Evolutionary conservation across 2,113 vertebrate genomes (phyloP).

Genomic region (Rhynchomys soricoides): DNA sequence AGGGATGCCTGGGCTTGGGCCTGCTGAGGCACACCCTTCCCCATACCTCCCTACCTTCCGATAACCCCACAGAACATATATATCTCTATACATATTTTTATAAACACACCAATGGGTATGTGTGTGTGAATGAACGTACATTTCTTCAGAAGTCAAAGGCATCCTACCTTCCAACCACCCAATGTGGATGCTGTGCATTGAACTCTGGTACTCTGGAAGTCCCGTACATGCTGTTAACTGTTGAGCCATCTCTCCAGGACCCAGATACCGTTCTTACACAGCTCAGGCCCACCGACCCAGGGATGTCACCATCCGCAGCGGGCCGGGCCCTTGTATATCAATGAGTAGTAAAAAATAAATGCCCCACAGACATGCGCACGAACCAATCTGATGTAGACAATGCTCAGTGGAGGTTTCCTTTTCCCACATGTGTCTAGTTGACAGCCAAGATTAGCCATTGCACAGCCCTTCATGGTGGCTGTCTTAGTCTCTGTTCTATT

Average conservation of each 20-base stretch:
- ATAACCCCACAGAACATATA: no score
- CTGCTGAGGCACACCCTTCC: no score
- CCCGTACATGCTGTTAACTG: neutral
- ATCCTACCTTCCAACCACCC: no score
- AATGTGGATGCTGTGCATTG: neutral
- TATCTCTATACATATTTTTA: no score
- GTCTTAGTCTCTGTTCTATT: neutral
- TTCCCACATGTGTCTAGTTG: neutral
- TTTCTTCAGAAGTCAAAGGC: neutral
- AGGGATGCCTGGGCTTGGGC: no score
- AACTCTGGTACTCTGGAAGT: neutral
- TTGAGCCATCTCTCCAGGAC: neutral
- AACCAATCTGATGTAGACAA: neutral
- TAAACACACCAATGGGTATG: no score
- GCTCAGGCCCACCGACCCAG: neutral
- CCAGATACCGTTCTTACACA: neutral
- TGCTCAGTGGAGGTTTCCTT: neutral
- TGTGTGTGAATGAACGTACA: neutral
- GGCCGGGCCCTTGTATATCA: neutral
- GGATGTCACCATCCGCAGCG: neutral
- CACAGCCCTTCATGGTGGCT: neutral
- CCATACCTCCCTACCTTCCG: no score
- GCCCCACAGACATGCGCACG: neutral
- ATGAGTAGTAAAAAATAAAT: neutral
- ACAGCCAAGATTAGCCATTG: neutral